Evolutionary conservation across 23 tunicate genomes (phyloP).

Genomic region (Halocynthia aurantium): DNA sequence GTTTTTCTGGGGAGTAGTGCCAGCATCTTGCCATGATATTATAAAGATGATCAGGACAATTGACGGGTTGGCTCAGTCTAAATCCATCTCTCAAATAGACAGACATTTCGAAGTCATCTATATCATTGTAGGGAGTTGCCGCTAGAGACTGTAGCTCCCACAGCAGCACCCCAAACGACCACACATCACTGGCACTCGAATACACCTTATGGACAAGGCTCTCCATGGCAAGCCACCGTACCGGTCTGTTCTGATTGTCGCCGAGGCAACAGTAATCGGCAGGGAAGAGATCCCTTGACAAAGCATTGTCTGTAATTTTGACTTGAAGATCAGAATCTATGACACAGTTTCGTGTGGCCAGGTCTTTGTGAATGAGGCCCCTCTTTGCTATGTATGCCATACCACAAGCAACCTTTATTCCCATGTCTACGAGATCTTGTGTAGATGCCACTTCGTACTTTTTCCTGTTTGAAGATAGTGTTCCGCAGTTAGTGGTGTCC

Average conservation of each 20-base stretch:
- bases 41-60: constrained; percentile 88
- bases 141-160: constrained; percentile 92
- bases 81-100: constrained; percentile 70
- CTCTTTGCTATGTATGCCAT: constrained; percentile 71
- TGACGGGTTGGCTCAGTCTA: constrained; percentile 71
- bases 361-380: constrained; percentile 83
- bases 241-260: constrained; percentile 84
- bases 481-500: constrained; percentile 17
- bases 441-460: constrained; percentile 73
- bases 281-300: constrained; percentile 83
- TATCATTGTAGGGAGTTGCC: constrained; percentile 74
- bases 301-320: constrained; percentile 77
- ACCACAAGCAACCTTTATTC: constrained; percentile 62
- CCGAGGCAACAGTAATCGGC: constrained; percentile 93
- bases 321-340: constrained; percentile 42
- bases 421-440: constrained; percentile 80
- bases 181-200: constrained; percentile 91
- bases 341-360: constrained; percentile 91
- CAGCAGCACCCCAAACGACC: constrained; percentile 90
- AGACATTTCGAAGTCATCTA: constrained; percentile 95
- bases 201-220: constrained; percentile 81
- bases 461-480: constrained; percentile 29
- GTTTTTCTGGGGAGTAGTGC: constrained; percentile 86
- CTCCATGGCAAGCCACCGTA: constrained; percentile 90
- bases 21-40: constrained; percentile 86